phyloP scores from a whole-genome alignment of 2,888 invertebrate genomes.

The Cheilosia scutellata region DNA sequence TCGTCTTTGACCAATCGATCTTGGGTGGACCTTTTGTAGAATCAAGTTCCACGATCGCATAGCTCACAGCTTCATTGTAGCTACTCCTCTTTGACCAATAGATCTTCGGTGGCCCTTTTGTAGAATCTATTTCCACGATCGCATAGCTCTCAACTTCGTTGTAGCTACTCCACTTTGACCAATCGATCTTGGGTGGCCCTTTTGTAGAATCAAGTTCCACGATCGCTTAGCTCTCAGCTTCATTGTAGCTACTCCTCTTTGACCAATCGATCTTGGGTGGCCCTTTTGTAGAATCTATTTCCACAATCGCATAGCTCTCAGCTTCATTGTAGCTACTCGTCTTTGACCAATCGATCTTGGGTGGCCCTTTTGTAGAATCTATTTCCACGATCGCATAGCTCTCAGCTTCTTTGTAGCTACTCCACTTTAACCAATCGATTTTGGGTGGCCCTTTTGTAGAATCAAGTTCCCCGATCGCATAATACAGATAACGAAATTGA shows the following conservation, averaged over 20 bases:
- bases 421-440: not conserved
- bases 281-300: not conserved
- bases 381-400: not conserved
- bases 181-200: constrained; percentile 1
- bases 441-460: not conserved
- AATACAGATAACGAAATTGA: too few relatives aligned
- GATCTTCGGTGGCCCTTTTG: not conserved
- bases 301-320: not conserved
- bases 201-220: not conserved
- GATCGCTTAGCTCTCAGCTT: not conserved
- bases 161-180: not conserved
- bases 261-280: not conserved
- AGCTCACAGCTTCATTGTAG: not conserved
- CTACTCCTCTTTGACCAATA: not conserved
- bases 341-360: not conserved
- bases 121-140: not conserved
- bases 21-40: not conserved
- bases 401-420: not conserved
- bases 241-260: not conserved
- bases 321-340: not conserved
- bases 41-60: not conserved
- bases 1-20: not conserved
- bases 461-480: too few relatives aligned
- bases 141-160: not conserved
- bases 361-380: not conserved